Evolutionary conservation across 2,888 invertebrate genomes (phyloP).

Genomic region (Miltochrista miniata): DNA sequence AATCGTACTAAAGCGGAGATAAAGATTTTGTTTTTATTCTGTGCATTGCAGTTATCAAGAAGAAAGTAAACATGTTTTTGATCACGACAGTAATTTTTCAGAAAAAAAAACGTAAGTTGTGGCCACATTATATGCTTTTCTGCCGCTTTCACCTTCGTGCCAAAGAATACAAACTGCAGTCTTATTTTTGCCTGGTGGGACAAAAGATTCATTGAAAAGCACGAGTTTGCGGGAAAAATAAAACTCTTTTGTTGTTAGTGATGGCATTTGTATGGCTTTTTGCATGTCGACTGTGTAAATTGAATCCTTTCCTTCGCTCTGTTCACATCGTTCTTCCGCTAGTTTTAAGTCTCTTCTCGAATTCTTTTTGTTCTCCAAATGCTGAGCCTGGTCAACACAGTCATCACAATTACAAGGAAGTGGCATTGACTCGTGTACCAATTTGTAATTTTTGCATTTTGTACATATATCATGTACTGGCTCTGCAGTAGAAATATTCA

Average conservation of each 20-base stretch:
- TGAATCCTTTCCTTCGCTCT: conserved; percentile 5
- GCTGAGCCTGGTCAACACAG: conserved; percentile 3
- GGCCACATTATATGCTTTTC: too few relatives aligned
- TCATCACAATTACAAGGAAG: conserved; percentile 11
- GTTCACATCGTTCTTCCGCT: conserved; percentile 8
- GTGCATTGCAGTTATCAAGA: conserved; percentile 5
- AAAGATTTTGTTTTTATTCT: conserved; percentile 4
- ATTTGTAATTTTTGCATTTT: conserved; percentile 15
- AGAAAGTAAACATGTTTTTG: not conserved
- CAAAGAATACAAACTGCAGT: too few relatives aligned
- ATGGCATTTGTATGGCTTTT: too few relatives aligned
- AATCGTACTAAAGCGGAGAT: not conserved
- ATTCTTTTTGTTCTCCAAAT: conserved; percentile 7
- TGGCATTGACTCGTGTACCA: conserved; percentile 11
- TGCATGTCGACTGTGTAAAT: too few relatives aligned
- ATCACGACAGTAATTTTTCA: not conserved
- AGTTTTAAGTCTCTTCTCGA: conserved; percentile 10
- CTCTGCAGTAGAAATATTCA: conserved; percentile 5
- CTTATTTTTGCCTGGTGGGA: too few relatives aligned
- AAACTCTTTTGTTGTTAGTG: not conserved
- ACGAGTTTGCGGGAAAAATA: too few relatives aligned
- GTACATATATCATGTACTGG: conserved; percentile 18
- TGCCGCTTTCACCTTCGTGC: too few relatives aligned
- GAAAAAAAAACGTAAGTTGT: too few relatives aligned
- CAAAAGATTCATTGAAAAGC: conserved; percentile 5